A percentile compares a stretch with the other conserved stretches of the same genome.
Evolutionary conservation across 2,888 invertebrate species (phyloP).

Genomic region (Ryuthela nishihirai): DNA sequence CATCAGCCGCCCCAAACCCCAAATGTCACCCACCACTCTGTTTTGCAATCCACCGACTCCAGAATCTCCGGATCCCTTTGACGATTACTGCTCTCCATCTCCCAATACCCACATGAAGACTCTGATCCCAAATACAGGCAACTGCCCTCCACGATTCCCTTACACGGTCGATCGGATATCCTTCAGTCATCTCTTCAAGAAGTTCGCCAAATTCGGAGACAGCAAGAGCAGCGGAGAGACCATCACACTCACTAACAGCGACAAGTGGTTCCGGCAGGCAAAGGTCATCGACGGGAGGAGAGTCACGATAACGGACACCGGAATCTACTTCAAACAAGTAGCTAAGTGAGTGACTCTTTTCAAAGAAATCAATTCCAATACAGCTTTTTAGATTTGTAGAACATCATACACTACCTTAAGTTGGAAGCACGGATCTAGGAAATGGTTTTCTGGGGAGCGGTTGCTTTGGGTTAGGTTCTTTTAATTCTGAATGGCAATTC

Average conservation of each 20-base stretch:
- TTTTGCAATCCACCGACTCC: conserved; percentile 22
- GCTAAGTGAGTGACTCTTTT: conserved; percentile 58
- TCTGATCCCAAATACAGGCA: conserved; percentile 20
- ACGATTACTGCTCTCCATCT: conserved; percentile 17
- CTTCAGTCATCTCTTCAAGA: conserved; percentile 68
- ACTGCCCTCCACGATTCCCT: conserved; percentile 18
- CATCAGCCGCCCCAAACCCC: conserved; percentile 15
- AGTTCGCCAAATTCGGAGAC: conserved; percentile 83
- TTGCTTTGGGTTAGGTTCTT: no score
- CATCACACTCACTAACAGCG: conserved; percentile 80
- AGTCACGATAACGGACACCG: conserved; percentile 84
- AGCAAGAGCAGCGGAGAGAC: conserved; percentile 76
- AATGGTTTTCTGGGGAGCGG: no score
- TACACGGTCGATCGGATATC: conserved; percentile 41
- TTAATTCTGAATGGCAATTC: no score
- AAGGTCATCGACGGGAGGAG: conserved; percentile 71
- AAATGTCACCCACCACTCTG: conserved; percentile 8
- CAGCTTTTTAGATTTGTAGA: no score
- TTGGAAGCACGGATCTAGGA: no score
- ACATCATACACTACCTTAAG: no score
- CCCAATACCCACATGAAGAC: conserved; percentile 22
- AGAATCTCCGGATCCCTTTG: conserved; percentile 14
- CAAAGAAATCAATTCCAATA: no score
- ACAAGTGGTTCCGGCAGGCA: conserved; percentile 93
- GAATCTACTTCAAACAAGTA: conserved; percentile 81